These are phyloP conservation scores for Plemyria rubiginata DNA, from an alignment of 2,888 invertebrate genomes.

Conservation along the genomic window DNA sequence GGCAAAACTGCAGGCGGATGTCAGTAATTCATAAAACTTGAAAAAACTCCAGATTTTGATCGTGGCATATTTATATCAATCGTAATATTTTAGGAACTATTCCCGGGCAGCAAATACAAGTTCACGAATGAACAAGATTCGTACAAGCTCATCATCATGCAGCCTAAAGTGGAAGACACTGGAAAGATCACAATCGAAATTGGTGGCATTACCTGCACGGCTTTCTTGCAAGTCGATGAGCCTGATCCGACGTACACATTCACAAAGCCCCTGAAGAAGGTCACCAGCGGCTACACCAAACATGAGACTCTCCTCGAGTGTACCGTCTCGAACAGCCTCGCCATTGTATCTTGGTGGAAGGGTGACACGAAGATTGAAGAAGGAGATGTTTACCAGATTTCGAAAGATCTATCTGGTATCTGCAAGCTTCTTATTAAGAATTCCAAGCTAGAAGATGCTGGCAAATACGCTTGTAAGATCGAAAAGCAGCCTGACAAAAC, in stretches of 20 bases:
- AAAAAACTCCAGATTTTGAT: too few species aligned
- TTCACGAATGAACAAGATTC: slow-evolving; percentile 96
- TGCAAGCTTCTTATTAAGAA: slow-evolving; percentile 94
- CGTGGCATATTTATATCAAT: neutral
- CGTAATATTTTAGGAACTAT: slow-evolving; percentile 90
- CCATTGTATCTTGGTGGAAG: slow-evolving; percentile 97
- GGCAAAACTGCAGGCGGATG: too few species aligned
- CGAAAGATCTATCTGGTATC: slow-evolving; percentile 96
- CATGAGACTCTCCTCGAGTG: slow-evolving; percentile 97
- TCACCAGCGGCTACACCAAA: slow-evolving; percentile 93
- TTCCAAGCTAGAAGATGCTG: slow-evolving; percentile 93
- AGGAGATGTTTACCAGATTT: slow-evolving; percentile 92
- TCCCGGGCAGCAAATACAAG: slow-evolving; percentile 98
- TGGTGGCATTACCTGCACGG: slow-evolving; percentile 94
- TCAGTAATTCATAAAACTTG: too few species aligned
- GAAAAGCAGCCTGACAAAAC: slow-evolving; percentile 96
- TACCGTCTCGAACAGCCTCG: slow-evolving; percentile 96
- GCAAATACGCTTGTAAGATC: slow-evolving; percentile 95
- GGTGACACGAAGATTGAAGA: slow-evolving; percentile 92
- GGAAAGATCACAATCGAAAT: slow-evolving; percentile 99
- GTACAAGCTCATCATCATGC: slow-evolving; percentile 94
- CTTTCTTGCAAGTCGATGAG: slow-evolving; percentile 97
- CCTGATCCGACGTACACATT: slow-evolving; percentile 98
- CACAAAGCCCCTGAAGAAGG: slow-evolving; percentile 95
- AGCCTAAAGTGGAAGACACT: slow-evolving; percentile 97